Percentiles rank a stretch among this genome's conserved stretches.
phyloP scores from a whole-genome alignment of 2,888 invertebrate species.

The Anodontia alba region DNA sequence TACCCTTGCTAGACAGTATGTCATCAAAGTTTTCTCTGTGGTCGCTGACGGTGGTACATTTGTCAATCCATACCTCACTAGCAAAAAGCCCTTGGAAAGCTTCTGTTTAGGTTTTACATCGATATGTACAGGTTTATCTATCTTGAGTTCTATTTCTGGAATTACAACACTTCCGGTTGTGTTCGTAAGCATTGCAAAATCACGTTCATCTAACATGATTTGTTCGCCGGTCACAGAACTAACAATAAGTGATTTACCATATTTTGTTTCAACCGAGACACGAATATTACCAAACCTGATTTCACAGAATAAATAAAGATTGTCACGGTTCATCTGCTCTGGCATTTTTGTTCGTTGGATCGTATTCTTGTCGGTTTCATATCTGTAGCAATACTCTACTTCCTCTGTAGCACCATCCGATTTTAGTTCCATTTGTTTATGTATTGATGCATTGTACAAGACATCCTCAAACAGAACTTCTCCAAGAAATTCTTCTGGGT shows the following conservation, averaged over 20 bases:
- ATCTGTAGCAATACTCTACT: not conserved
- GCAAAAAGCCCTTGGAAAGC: not conserved
- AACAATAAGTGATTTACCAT: not conserved
- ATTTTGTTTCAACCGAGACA: not conserved
- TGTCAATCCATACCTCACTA: not conserved
- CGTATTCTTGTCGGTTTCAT: not conserved
- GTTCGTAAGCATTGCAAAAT: not conserved
- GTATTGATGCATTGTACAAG: not conserved
- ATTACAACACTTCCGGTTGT: not conserved
- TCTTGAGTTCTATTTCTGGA: not conserved
- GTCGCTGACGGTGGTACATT: not conserved
- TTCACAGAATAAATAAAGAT: not conserved
- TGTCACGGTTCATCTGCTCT: not conserved
- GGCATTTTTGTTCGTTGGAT: not conserved
- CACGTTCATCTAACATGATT: not conserved
- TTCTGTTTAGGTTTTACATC: not conserved
- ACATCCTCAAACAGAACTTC: not conserved
- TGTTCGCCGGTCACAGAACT: not conserved
- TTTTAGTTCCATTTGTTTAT: not conserved
- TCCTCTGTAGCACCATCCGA: not conserved
- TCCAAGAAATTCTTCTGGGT: not conserved
- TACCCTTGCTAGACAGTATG: not conserved
- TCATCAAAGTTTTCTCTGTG: not conserved
- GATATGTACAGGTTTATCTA: not conserved
- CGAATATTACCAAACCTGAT: not conserved